Conservation (phyloP, 2,888 invertebrate species). For the Terebella lapidaria region DNA sequence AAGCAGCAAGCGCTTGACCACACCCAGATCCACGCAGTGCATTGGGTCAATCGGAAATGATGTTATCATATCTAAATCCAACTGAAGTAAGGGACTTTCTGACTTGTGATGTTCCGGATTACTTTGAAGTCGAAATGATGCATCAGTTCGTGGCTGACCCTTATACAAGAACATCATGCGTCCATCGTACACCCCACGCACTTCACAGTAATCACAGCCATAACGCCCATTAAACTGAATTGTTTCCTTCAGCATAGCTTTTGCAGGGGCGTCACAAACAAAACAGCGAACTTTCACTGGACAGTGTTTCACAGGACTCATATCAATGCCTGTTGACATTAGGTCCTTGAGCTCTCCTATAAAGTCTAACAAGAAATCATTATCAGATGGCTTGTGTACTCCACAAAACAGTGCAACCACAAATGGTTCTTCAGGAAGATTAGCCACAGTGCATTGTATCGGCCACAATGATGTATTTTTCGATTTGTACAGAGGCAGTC, state of each 20-base stretch:
- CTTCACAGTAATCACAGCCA: slow-evolving; percentile 9
- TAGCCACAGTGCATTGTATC: slow-evolving; percentile 1
- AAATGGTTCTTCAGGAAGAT: slow-evolving; percentile 1
- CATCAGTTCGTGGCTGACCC: background rate
- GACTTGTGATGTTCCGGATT: slow-evolving; percentile 6
- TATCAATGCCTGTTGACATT: background rate
- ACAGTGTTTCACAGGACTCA: too few relatives aligned
- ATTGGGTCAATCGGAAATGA: slow-evolving; percentile 3
- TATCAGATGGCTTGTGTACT: background rate
- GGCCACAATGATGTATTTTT: slow-evolving; percentile 1
- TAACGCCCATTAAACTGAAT: slow-evolving; percentile 6
- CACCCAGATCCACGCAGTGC: slow-evolving; percentile 6
- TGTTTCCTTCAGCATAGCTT: slow-evolving; percentile 2
- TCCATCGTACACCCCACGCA: background rate
- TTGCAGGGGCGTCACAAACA: slow-evolving; percentile 6
- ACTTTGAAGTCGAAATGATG: background rate
- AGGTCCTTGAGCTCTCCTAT: background rate
- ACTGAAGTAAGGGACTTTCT: background rate
- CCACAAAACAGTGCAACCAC: slow-evolving; percentile 1
- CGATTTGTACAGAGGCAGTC: background rate
- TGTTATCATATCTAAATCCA: slow-evolving; percentile 5
- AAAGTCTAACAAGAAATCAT: background rate
- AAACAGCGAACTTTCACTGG: background rate
- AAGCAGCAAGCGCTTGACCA: background rate
- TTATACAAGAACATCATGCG: background rate